Percentiles rank a stretch among this genome's conserved stretches.
Conservation (phyloP, 2,113 vertebrate genomes). For the Stomatorhinus ivindoensis region DNA sequence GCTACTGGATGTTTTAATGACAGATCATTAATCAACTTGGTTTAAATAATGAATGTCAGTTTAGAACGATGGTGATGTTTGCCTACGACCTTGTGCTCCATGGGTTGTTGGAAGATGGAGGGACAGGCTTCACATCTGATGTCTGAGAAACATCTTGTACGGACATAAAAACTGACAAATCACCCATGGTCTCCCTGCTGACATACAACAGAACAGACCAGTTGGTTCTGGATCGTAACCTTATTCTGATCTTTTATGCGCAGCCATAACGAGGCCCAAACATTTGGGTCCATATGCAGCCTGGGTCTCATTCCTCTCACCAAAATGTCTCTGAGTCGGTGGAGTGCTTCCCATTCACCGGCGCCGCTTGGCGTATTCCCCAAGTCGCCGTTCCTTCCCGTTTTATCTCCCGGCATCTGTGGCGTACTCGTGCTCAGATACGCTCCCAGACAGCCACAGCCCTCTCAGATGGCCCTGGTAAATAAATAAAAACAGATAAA, state of each 20-base stretch:
- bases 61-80: neutral
- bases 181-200: neutral
- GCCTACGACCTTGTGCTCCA: neutral
- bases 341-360: neutral
- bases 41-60: neutral
- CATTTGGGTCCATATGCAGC: neutral
- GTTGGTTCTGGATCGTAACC: neutral
- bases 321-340: neutral
- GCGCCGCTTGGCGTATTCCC: neutral
- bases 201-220: neutral
- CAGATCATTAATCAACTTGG: neutral
- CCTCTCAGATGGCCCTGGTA: slow-evolving; percentile 11
- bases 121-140: neutral
- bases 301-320: neutral
- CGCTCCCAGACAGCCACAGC: neutral
- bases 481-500: slow-evolving; percentile 20
- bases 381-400: neutral
- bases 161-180: neutral
- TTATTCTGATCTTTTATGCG: neutral
- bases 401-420: slow-evolving; percentile 6
- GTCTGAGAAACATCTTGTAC: neutral
- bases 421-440: neutral
- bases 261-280: neutral
- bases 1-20: neutral
- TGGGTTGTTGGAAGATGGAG: neutral